A percentile compares a stretch with the other conserved stretches of the same genome.
Conservation (phyloP, 2,113 vertebrate genomes). For the Prinia subflava region DNA sequence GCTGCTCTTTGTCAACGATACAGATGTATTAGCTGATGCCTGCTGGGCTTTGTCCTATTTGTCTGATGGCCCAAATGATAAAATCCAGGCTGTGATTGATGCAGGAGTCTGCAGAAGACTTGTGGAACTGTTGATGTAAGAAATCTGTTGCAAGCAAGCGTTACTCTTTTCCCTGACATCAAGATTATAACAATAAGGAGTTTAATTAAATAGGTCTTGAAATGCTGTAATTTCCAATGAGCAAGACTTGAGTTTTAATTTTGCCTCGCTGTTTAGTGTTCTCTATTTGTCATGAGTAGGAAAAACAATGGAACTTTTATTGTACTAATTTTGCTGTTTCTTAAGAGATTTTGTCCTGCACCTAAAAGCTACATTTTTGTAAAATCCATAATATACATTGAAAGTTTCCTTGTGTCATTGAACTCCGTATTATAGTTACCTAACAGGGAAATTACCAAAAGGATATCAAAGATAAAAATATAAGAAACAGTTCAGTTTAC, state of each 20-base stretch:
- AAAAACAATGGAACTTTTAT: background rate
- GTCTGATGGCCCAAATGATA: constrained; percentile 97
- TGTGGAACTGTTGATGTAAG: constrained; percentile 96
- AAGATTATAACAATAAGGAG: background rate
- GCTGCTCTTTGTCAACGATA: constrained; percentile 96
- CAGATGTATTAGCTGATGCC: constrained; percentile 94
- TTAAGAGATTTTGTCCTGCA: background rate
- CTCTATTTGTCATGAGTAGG: background rate
- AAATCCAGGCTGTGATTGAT: constrained; percentile 98
- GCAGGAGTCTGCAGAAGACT: constrained; percentile 96
- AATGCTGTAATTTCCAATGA: background rate
- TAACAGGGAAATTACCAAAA: background rate
- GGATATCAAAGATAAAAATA: background rate
- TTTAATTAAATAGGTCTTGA: background rate
- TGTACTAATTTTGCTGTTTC: background rate
- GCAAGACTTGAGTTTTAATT: background rate
- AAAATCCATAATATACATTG: background rate
- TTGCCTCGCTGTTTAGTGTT: background rate
- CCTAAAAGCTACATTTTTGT: background rate
- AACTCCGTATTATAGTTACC: background rate
- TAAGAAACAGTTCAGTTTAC: background rate
- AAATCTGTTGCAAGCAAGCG: background rate
- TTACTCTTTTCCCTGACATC: background rate
- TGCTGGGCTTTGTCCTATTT: constrained; percentile 98
- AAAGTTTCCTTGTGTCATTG: background rate